phyloP scores from a whole-genome alignment of 2,888 invertebrate species.

The Eristalinus aeneus region DNA sequence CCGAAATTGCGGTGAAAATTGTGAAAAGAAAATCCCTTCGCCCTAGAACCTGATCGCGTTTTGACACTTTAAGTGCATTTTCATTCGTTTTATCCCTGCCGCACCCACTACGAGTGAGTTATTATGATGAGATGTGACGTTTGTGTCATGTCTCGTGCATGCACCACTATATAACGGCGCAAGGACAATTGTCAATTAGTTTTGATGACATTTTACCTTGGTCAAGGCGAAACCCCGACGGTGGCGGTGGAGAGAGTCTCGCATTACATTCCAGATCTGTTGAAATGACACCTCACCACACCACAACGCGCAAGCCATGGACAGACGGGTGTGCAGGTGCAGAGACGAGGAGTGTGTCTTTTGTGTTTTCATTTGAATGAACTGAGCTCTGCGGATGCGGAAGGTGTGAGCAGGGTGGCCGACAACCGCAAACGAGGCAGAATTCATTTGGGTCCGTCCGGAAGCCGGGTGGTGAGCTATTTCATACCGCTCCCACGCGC shows the following conservation, averaged over 20 bases:
- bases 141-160: not conserved
- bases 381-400: not conserved
- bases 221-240: conserved; percentile 22
- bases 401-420: not conserved
- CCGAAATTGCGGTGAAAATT: not conserved
- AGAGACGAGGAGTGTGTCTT: not conserved
- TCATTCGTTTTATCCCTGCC: not conserved
- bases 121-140: not conserved
- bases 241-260: conserved; percentile 11
- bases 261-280: not conserved
- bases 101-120: not conserved
- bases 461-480: not conserved
- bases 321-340: not conserved
- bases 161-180: not conserved
- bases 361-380: not conserved
- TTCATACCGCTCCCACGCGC: not conserved
- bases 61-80: conserved; percentile 16
- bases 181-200: conserved; percentile 67
- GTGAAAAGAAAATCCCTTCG: not conserved
- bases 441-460: conserved; percentile 2
- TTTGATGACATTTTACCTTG: conserved; percentile 49
- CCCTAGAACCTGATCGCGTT: not conserved
- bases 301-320: not conserved
- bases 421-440: not conserved
- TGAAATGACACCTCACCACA: not conserved